A percentile compares a stretch with the other conserved stretches of the same genome.
phyloP scores from a whole-genome alignment of 1,140 invertebrate species.

The Lineus longissimus region DNA sequence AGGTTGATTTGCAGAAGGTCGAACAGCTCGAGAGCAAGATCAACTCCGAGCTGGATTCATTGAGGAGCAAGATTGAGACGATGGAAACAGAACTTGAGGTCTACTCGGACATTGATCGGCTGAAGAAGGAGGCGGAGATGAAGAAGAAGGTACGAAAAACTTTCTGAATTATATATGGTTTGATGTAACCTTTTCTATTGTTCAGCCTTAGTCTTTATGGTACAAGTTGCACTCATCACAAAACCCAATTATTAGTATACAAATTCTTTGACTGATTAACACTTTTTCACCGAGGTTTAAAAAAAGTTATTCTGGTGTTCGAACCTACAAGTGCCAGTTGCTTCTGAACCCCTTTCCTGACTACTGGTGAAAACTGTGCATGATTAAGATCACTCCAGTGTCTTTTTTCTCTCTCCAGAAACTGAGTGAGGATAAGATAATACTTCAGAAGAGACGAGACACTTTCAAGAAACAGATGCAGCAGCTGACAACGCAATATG shows the following conservation, averaged over 20 bases:
- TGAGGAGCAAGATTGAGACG: conserved; percentile 54
- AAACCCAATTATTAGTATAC: neutral
- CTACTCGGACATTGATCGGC: conserved; percentile 55
- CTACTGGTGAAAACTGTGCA: too few relatives aligned
- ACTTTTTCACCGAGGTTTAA: neutral
- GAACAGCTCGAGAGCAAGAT: conserved; percentile 61
- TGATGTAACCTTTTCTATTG: too few relatives aligned
- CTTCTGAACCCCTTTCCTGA: too few relatives aligned
- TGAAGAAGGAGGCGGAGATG: conserved; percentile 55
- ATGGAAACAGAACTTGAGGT: conserved; percentile 57
- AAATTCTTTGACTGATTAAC: neutral
- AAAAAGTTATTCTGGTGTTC: too few relatives aligned
- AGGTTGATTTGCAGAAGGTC: conserved; percentile 56
- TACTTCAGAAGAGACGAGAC: conserved; percentile 41
- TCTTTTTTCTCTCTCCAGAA: too few relatives aligned
- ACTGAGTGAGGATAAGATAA: conserved; percentile 53
- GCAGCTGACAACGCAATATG: conserved; percentile 51
- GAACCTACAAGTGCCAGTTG: too few relatives aligned
- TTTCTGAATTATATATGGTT: neutral
- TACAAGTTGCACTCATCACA: neutral
- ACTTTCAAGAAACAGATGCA: conserved; percentile 46
- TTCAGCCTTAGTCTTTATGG: too few relatives aligned
- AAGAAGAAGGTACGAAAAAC: conserved; percentile 47
- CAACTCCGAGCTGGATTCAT: conserved; percentile 54
- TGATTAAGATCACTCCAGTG: too few relatives aligned